A percentile compares a stretch with the other conserved stretches of the same genome.
Conservation (phyloP, 1,140 invertebrate species). For the Acyrthosiphon pisum region DNA sequence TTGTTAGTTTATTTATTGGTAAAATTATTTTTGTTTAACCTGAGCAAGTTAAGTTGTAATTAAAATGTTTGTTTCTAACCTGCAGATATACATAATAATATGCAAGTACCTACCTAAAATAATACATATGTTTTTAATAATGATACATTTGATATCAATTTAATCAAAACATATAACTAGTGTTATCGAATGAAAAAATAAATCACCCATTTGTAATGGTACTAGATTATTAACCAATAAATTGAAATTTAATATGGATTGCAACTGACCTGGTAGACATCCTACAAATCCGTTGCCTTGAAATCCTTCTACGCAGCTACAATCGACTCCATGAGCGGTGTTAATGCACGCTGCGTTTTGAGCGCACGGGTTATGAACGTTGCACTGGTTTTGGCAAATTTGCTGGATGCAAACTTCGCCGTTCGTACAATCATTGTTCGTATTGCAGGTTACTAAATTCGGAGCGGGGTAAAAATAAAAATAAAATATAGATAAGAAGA, state of each 20-base stretch:
- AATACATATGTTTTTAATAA: not conserved
- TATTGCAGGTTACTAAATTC: conserved; percentile 76
- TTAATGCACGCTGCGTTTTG: conserved; percentile 86
- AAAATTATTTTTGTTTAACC: not conserved
- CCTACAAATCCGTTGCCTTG: conserved; percentile 84
- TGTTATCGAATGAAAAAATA: not conserved
- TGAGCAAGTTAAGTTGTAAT: not conserved
- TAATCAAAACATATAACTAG: not conserved
- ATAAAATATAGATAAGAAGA: conserved; percentile 59
- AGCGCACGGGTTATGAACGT: conserved; percentile 81
- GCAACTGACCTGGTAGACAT: conserved; percentile 75
- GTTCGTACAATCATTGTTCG: conserved; percentile 79
- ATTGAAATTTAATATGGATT: not conserved
- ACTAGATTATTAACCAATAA: not conserved
- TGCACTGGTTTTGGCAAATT: conserved; percentile 83
- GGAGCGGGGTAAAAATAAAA: conserved; percentile 65
- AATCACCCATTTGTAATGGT: not conserved
- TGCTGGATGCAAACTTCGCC: conserved; percentile 82
- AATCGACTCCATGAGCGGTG: conserved; percentile 84
- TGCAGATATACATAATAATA: no score
- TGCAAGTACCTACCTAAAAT: not conserved
- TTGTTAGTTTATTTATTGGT: no score
- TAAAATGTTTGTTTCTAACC: not conserved
- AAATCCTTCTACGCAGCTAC: conserved; percentile 82
- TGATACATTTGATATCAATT: not conserved